Evolutionary conservation across 2,797 vertebrate genomes (phyloP), one percentile per base, ranked within the genome.

Genomic region (Pyrocephalus nanus): DNA sequence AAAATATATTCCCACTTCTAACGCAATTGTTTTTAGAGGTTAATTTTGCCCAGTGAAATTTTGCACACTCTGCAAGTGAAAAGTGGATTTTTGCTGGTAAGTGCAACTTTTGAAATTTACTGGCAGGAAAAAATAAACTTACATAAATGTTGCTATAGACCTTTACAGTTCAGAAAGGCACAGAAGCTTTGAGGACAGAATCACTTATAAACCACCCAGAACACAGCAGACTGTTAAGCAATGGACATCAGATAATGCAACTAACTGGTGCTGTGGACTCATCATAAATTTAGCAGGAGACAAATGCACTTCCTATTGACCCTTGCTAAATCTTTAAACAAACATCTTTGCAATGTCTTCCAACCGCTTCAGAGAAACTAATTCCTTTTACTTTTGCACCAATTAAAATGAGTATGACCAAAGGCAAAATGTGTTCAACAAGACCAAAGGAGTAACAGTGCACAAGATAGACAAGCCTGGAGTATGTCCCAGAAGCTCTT

Each of bases 371-470:
- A 92, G 58, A 74, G 36, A 90, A 83, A 85, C 12, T 86, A 9
- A 42, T 72, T 90, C 55, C 25, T 95, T 88, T 78, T 70, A 47
- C 23, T 64, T 22, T 6, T 76, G 34, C 17, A 75, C 15, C 74
- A 89, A 16, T 75, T 36, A 64, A 86, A 87, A 71, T 16, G 22
- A 78, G 36, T 73, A 86, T 78, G 78, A 95, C 79, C 77, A 50
- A 88, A 86, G 54, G 65, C 81, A 96, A 97, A 95, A 94, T 3
- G 7, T n/a, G 60, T 94, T 90, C 76, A 87, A 83, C 65, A 57
- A 73, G 72, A 82, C 81, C 79, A 92, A 69, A 77, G 47, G 12
- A 77, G 25, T 50, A 66, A n/a, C 14, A 61, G 30, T 7, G 11
- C 27, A 40, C 30, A 64, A 88, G 54, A 58, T 0, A 91, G 64